These are phyloP conservation scores for Aculops lycopersici DNA, from an alignment of 1,140 invertebrate genomes.

Conservation along the genomic window DNA sequence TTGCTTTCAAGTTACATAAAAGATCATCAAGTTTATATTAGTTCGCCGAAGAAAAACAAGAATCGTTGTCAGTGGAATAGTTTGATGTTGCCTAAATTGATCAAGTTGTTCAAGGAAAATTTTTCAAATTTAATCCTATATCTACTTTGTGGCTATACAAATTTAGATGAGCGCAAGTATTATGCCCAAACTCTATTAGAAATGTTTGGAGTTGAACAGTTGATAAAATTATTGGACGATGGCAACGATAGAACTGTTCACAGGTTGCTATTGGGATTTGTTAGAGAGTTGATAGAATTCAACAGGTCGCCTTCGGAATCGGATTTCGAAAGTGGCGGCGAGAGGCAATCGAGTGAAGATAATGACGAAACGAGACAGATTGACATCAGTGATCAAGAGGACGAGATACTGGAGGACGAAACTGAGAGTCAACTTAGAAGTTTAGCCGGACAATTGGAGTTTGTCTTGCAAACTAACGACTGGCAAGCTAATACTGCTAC, in stretches of 20 bases:
- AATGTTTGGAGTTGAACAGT: background rate
- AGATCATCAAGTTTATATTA: no score
- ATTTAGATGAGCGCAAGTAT: no score
- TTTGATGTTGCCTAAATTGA: no score
- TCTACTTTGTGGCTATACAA: no score
- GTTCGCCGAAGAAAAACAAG: no score
- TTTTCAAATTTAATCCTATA: no score
- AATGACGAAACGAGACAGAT: background rate
- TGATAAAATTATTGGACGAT: background rate
- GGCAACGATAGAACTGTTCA: background rate
- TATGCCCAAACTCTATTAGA: background rate
- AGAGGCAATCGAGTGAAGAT: background rate
- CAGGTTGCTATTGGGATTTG: no score
- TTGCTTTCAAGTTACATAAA: no score
- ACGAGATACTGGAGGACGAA: background rate
- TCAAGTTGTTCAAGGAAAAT: no score
- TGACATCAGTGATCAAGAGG: background rate
- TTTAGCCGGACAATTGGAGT: background rate
- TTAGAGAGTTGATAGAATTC: no score
- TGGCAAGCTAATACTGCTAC: background rate
- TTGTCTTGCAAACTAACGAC: background rate
- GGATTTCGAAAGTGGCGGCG: no score
- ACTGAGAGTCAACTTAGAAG: background rate
- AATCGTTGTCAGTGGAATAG: no score
- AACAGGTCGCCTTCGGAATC: background rate